Evolutionary conservation across 2,113 vertebrate genomes (phyloP), one percentile per base, ranked within the genome.

Genomic region (Albula glossodonta): DNA sequence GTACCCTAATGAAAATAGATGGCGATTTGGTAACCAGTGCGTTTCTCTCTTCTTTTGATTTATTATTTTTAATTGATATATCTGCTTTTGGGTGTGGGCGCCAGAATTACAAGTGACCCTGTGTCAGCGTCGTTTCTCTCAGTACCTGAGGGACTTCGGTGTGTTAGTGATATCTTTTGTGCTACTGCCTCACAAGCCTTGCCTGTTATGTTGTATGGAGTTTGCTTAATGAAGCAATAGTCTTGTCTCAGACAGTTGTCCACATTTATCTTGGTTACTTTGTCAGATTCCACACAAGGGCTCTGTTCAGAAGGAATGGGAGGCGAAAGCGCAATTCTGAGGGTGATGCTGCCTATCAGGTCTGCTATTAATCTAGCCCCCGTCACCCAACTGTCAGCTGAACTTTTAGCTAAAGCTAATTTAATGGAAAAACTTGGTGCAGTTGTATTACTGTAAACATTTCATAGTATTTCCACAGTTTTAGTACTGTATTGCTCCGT

Each of bases 61-160:
- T 94, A 93, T 95, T 95, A 88, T 93, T 94, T 94, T 94, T 95
- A 95, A 96, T 96, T 96, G 95, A 94, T 94, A 92, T 95, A 94
- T 96, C 93, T 95, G 92, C 92, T 94, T 94, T 93, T 90, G 91
- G 92, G 92, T 91, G 92, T 92, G 91, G 86, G 81, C 51, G 15
- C 88, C 91, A 87, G 85, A 93, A 95, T 95, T 94, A 94, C 93
- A 94, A 93, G 93, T 95, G 94, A 94, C 95, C 93, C 92, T 53
- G 88, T 94, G 94, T 95, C 94, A 94, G 87, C 86, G 92, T 88
- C 86, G 93, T 91, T 93, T 91, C 88, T 90, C 83, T 84, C 80
- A 19, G 51, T n/a, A 78, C 90, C 91, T 86, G 5, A 89, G 90
- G 90, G 91, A 74, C 70, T 31, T 31, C 25, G 70, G 25, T 8